These are phyloP conservation scores for Urechis unicinctus DNA, from an alignment of 2,888 invertebrate species.

Conservation along the genomic window DNA sequence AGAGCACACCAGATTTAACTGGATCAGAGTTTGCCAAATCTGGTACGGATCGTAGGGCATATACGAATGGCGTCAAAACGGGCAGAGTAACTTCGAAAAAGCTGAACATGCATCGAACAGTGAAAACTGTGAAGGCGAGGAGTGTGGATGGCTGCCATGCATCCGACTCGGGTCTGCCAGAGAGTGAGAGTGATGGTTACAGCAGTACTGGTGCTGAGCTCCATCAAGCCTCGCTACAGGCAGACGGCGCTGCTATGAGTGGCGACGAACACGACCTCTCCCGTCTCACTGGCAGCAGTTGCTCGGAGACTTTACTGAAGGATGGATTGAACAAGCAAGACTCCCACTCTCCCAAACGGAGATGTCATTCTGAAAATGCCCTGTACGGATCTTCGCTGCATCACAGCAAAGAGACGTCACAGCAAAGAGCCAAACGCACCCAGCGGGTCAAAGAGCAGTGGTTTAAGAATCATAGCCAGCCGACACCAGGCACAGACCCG, in stretches of 20 bases:
- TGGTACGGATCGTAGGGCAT: slow-evolving; percentile 12
- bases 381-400: background rate
- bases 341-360: background rate
- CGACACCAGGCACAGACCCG: background rate
- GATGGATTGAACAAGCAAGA: background rate
- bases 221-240: no score
- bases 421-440: slow-evolving; percentile 1
- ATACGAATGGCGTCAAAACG: slow-evolving; percentile 8
- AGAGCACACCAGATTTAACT: slow-evolving; percentile 38
- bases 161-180: slow-evolving; percentile 12
- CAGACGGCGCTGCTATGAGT: background rate
- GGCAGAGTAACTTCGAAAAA: background rate
- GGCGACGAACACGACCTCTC: background rate
- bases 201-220: slow-evolving; percentile 8
- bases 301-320: background rate
- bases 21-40: slow-evolving; percentile 16
- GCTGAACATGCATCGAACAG: slow-evolving; percentile 18
- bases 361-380: background rate
- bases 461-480: background rate
- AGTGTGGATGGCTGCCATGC: slow-evolving; percentile 18
- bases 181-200: slow-evolving; percentile 18
- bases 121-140: slow-evolving; percentile 26
- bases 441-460: slow-evolving; percentile 3
- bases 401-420: background rate
- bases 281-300: background rate